These are phyloP conservation scores for Drosophila koepferae DNA, from an alignment of 2,888 invertebrate species.

Conservation along the genomic window DNA sequence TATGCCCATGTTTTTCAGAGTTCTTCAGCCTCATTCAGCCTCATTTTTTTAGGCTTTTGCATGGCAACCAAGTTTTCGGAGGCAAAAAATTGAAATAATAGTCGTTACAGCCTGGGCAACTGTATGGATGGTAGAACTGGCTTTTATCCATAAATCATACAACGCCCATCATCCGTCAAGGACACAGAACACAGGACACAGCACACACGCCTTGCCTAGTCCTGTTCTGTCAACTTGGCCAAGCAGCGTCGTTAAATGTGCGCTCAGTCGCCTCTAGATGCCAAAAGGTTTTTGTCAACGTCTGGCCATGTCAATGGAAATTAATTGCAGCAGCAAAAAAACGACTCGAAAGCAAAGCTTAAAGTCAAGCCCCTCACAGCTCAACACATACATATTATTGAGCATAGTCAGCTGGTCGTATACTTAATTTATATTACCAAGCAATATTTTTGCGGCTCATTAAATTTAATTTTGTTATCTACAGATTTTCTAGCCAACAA, in stretches of 20 bases:
- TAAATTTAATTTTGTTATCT: slow-evolving; percentile 21
- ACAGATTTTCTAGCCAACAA: slow-evolving; percentile 43
- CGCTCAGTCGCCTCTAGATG: slow-evolving; percentile 4
- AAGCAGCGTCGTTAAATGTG: slow-evolving; percentile 11
- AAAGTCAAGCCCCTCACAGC: neutral
- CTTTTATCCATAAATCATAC: slow-evolving; percentile 51
- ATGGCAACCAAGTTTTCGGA: slow-evolving; percentile 9
- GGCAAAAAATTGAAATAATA: slow-evolving; percentile 18
- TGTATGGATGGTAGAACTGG: neutral
- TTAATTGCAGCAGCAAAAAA: slow-evolving; percentile 29
- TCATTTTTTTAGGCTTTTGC: neutral
- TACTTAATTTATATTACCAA: neutral
- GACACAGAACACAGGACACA: slow-evolving; percentile 3
- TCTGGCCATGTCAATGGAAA: slow-evolving; percentile 35
- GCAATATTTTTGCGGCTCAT: slow-evolving; percentile 17
- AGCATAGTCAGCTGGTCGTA: neutral
- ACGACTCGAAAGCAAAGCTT: slow-evolving; percentile 4
- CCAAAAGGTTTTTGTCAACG: slow-evolving; percentile 31
- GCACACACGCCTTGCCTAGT: neutral
- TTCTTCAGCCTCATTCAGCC: neutral
- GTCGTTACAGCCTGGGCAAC: slow-evolving; percentile 5
- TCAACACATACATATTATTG: neutral
- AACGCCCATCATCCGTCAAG: slow-evolving; percentile 53
- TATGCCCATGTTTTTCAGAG: neutral
- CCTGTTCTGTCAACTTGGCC: slow-evolving; percentile 15